Evolutionary conservation across 2,888 invertebrate species (phyloP), one percentile per base, ranked within the genome.

Genomic region (Folsomia candida): DNA sequence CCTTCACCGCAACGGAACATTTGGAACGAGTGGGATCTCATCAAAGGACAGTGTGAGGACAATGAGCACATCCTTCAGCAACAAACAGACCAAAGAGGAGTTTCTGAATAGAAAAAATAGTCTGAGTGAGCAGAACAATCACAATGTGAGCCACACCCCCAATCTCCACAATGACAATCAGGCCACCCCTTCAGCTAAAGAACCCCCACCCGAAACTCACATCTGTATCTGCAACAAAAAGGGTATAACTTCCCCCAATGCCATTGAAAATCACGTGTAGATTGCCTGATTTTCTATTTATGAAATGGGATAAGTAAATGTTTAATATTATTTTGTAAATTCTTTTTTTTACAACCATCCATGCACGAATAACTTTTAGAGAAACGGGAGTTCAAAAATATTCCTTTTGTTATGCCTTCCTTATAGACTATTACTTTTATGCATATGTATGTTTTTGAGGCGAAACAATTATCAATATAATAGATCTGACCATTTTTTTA

Each of bases 1-100:
- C 22, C 26, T 63, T 62, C 62, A 66, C 61, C 62, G 61, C 47
- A 67, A 69, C 57, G 67, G 72, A 67, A 22, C 54, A n/a, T 54
- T 20, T 22, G 37, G 18, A n/a, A 54, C 58, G 18, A 61, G 67
- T 54, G 28, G 65, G 68, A 54, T 70, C 73, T 25, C 29, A n/a
- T 67, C 29, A 67, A 69, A 61, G 59, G 67, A 59, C 57, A 66
- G 18, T n/a, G 28, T 61, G 28, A 37, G 9, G 68, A 72, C 54
- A 37, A 65, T 59, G n/a, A 63, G 22, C 47, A n/a, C 47, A 2
- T 28, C 51, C 9, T 29, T 64, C 63, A 60, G 47, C 20, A 61
- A 68, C 28, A 68, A 68, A 51, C 24, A 60, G 37, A 58, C 51
- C 61, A 68, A 68, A 59, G 68, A 68, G 61, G 59, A 65, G 24